phyloP scores from a whole-genome alignment of 2,888 invertebrate species.

The Sicus ferrugineus region DNA sequence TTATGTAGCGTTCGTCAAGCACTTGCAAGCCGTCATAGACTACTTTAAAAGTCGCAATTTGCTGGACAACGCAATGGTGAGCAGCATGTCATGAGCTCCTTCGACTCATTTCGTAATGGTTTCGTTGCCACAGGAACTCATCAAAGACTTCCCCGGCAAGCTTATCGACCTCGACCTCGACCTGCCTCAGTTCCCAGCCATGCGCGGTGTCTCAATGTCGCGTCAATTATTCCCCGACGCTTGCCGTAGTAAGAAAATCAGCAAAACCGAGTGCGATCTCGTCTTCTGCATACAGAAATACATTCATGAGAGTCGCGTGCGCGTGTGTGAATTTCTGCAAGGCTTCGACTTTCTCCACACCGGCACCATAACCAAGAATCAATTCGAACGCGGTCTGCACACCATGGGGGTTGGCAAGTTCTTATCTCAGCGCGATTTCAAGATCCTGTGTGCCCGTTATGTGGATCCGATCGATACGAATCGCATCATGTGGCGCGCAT shows the following conservation, averaged over 20 bases:
- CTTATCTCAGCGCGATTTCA: constrained; percentile 71
- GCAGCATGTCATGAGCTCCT: not conserved
- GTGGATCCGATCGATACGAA: constrained; percentile 75
- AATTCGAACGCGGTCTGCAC: constrained; percentile 77
- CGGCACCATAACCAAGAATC: constrained; percentile 74
- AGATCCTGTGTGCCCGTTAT: constrained; percentile 73
- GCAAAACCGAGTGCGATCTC: constrained; percentile 53
- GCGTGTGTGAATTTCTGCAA: constrained; percentile 75
- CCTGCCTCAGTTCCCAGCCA: constrained; percentile 70
- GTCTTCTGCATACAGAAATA: constrained; percentile 70
- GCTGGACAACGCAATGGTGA: constrained; percentile 57
- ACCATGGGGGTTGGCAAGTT: constrained; percentile 71
- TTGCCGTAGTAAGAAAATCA: constrained; percentile 49
- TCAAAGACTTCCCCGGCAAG: constrained; percentile 70
- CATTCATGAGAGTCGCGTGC: constrained; percentile 71
- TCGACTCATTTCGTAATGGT: not conserved
- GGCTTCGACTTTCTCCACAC: constrained; percentile 75
- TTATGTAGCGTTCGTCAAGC: constrained; percentile 77
- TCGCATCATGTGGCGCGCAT: constrained; percentile 77
- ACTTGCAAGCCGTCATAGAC: constrained; percentile 72
- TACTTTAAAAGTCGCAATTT: constrained; percentile 68
- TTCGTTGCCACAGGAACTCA: constrained; percentile 64
- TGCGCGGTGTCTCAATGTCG: constrained; percentile 49
- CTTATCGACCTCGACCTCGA: constrained; percentile 74
- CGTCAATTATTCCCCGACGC: constrained; percentile 49